phyloP scores from a whole-genome alignment of 2,113 vertebrate genomes.

The Dasypus novemcinctus region DNA sequence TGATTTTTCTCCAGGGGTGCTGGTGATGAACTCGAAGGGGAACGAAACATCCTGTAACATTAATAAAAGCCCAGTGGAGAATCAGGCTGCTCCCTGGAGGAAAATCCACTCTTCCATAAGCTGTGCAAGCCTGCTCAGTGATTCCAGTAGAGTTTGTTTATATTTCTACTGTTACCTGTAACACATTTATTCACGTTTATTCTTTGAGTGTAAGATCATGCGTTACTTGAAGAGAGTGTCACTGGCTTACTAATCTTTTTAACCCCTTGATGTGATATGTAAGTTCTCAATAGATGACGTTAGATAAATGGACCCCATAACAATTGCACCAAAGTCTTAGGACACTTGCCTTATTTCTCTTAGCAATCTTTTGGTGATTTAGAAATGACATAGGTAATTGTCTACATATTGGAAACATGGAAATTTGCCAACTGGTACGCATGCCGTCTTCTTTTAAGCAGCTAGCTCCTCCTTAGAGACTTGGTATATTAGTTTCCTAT shows the following conservation, averaged over 20 bases:
- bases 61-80: too few relatives aligned
- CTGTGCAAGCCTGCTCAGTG: background rate
- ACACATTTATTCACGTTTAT: background rate
- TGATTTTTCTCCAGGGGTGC: background rate
- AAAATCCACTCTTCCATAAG: background rate
- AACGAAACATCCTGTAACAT: background rate
- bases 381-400: background rate
- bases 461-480: too few relatives aligned
- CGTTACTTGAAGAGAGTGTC: background rate
- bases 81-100: background rate
- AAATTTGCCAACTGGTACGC: fast-evolving
- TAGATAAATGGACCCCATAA: background rate
- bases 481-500: too few relatives aligned
- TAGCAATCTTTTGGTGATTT: background rate
- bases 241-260: background rate
- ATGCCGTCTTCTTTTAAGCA: too few relatives aligned
- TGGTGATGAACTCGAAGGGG: background rate
- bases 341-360: background rate
- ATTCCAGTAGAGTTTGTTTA: background rate
- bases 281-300: background rate
- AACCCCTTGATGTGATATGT: background rate
- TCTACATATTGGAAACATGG: background rate
- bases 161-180: background rate
- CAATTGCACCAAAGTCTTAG: background rate
- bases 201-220: background rate